Evolutionary conservation across 2,113 vertebrate genomes (phyloP).

Genomic region (Phylloscopus trochiloides): DNA sequence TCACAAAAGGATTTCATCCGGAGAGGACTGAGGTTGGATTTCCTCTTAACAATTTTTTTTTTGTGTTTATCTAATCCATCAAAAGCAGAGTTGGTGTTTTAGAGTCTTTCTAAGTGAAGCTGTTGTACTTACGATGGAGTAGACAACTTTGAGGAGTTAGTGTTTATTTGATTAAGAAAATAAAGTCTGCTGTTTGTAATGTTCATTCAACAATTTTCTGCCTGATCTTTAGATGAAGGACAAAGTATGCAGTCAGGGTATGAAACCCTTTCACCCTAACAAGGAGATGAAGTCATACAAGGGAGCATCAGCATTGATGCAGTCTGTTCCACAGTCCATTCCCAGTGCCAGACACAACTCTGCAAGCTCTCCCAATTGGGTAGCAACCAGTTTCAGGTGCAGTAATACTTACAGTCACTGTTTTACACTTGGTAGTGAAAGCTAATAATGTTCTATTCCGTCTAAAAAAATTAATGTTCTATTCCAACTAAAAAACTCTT

Average conservation of each 20-base stretch:
- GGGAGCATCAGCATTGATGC: conserved; percentile 51
- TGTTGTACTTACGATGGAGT: neutral
- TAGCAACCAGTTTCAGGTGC: conserved; percentile 73
- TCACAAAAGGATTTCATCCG: conserved; percentile 69
- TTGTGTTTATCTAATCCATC: neutral
- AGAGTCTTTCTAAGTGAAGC: neutral
- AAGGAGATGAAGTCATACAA: conserved; percentile 71
- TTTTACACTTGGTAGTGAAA: neutral
- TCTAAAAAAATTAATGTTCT: neutral
- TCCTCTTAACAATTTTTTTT: neutral
- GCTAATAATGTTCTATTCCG: neutral
- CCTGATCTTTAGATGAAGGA: conserved; percentile 70
- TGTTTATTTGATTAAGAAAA: neutral
- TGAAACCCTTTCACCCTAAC: conserved; percentile 68
- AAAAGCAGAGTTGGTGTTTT: neutral
- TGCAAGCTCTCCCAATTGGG: conserved; percentile 69
- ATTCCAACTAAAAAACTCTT: neutral
- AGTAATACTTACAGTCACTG: neutral
- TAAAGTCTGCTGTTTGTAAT: neutral
- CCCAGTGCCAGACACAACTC: conserved; percentile 55
- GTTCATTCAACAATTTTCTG: neutral
- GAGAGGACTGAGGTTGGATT: conserved; percentile 80
- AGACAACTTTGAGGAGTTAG: neutral
- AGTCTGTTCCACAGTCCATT: conserved; percentile 80
- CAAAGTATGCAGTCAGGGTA: conserved; percentile 62